phyloP scores from a whole-genome alignment of 2,113 vertebrate genomes.

The Aptenodytes forsteri region DNA sequence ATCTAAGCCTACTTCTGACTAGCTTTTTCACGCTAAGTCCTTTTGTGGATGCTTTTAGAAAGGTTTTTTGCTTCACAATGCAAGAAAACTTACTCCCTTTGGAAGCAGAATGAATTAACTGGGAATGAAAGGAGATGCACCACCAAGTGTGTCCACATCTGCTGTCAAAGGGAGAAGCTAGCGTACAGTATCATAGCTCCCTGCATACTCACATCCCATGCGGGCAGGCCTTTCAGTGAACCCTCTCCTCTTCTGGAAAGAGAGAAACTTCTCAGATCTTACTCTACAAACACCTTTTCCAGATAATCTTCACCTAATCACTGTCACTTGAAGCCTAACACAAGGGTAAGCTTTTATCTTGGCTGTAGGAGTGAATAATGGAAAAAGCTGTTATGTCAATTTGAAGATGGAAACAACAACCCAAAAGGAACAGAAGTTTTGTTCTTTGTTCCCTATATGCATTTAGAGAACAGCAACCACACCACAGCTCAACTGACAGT shows the following conservation, averaged over 20 bases:
- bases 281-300: background rate
- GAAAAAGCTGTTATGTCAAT: background rate
- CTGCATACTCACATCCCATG: background rate
- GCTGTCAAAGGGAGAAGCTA: background rate
- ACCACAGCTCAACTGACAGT: background rate
- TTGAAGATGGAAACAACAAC: background rate
- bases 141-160: fast-evolving
- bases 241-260: background rate
- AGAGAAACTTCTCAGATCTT: background rate
- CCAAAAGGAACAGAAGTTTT: background rate
- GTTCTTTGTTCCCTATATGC: background rate
- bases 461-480: background rate
- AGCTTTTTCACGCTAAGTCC: background rate
- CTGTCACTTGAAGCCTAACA: background rate
- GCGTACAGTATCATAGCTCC: fast-evolving
- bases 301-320: background rate
- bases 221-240: background rate
- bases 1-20: background rate
- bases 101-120: background rate
- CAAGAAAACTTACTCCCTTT: background rate
- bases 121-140: background rate
- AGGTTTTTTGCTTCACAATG: background rate
- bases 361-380: background rate
- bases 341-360: background rate
- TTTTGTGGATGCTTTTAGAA: background rate